Evolutionary conservation across 1,140 invertebrate species (phyloP).

Genomic region (Calephelis nemesis): DNA sequence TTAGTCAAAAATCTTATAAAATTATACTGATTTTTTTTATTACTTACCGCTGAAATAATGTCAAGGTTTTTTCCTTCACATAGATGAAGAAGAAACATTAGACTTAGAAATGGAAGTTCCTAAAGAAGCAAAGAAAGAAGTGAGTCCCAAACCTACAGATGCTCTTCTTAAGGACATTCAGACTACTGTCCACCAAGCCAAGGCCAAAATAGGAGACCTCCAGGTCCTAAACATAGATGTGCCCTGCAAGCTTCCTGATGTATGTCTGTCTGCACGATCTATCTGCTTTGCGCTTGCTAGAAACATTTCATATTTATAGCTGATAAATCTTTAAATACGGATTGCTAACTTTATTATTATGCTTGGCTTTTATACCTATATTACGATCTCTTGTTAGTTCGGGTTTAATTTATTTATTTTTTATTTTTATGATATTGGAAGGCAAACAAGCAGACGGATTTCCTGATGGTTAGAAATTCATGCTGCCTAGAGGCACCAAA

Average conservation of each 20-base stretch:
- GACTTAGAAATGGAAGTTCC: slow-evolving; percentile 57
- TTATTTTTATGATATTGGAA: no score
- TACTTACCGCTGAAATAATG: no score
- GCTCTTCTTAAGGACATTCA: slow-evolving; percentile 75
- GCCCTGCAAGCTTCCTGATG: slow-evolving; percentile 55
- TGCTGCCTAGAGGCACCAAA: no score
- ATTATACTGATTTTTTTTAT: no score
- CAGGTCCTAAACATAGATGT: slow-evolving; percentile 76
- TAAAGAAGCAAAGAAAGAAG: slow-evolving; percentile 49
- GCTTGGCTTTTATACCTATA: no score
- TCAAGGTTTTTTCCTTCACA: neutral
- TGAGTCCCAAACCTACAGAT: slow-evolving; percentile 59
- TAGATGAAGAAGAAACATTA: slow-evolving; percentile 73
- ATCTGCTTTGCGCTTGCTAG: slow-evolving; percentile 44
- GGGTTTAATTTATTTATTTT: no score
- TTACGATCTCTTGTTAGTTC: no score
- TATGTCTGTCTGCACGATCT: slow-evolving; percentile 68
- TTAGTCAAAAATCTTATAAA: no score
- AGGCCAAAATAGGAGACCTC: slow-evolving; percentile 81
- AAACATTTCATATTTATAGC: slow-evolving; percentile 13
- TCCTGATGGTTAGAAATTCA: no score
- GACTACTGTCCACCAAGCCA: slow-evolving; percentile 79
- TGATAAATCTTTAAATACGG: neutral
- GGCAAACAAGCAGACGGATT: no score
- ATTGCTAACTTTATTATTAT: neutral